phyloP scores from a whole-genome alignment of 1,140 invertebrate species.

The Paracyclopina nana region DNA sequence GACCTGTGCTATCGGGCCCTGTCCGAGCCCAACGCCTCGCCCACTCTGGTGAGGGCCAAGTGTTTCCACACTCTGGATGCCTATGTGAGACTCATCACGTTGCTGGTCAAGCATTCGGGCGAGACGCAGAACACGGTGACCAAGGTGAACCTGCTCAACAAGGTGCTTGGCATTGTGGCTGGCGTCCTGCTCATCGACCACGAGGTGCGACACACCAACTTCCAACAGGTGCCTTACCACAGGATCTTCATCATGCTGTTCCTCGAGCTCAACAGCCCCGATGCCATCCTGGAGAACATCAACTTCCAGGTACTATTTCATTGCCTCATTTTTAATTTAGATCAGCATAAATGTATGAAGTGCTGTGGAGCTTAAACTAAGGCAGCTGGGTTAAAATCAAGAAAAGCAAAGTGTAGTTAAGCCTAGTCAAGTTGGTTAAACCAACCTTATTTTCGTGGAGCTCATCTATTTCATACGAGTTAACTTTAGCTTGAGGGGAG shows the following conservation, averaged over 20 bases:
- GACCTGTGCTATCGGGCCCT: slow-evolving; percentile 72
- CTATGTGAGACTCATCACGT: slow-evolving; percentile 75
- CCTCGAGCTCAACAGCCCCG: slow-evolving; percentile 79
- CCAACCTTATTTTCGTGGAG: too few species aligned
- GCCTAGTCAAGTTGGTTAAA: too few species aligned
- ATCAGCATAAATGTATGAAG: too few species aligned
- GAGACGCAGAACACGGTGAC: slow-evolving; percentile 70
- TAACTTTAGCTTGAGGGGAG: too few species aligned
- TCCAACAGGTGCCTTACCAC: slow-evolving; percentile 93
- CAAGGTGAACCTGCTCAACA: slow-evolving; percentile 90
- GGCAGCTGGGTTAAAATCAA: too few species aligned
- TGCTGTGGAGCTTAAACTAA: too few species aligned
- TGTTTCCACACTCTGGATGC: slow-evolving; percentile 91
- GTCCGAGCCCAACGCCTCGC: slow-evolving; percentile 28
- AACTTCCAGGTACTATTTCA: slow-evolving; percentile 69
- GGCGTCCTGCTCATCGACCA: slow-evolving; percentile 88
- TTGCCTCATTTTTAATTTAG: slow-evolving; percentile 9
- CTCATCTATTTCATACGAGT: too few species aligned
- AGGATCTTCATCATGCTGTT: slow-evolving; percentile 93
- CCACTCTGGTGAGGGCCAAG: slow-evolving; percentile 52
- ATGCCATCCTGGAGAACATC: slow-evolving; percentile 74
- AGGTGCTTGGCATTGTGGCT: slow-evolving; percentile 84
- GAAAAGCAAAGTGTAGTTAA: too few species aligned
- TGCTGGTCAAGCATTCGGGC: slow-evolving; percentile 80
- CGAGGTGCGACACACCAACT: slow-evolving; percentile 56